Evolutionary conservation across 1,140 invertebrate species (phyloP).

Genomic region (Apis laboriosa): DNA sequence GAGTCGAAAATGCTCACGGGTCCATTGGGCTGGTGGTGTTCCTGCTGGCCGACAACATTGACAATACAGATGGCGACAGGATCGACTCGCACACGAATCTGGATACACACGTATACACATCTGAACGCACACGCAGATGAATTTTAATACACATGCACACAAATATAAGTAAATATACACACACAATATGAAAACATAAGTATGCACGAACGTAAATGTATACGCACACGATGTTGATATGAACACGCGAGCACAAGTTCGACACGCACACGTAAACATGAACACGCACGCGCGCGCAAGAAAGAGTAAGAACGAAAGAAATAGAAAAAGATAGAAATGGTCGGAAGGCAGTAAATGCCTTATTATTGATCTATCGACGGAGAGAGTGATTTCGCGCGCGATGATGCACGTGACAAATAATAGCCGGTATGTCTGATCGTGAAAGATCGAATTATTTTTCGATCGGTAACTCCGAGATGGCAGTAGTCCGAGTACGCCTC

Average conservation of each 20-base stretch:
- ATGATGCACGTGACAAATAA: constrained; percentile 69
- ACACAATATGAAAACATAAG: constrained; percentile 34
- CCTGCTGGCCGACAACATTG: constrained; percentile 84
- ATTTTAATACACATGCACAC: constrained; percentile 42
- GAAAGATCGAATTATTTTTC: constrained; percentile 47
- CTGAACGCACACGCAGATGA: constrained; percentile 20
- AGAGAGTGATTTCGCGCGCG: constrained; percentile 74
- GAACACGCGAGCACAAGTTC: constrained; percentile 61
- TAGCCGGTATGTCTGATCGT: constrained; percentile 46
- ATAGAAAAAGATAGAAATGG: constrained; percentile 43
- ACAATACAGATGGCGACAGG: constrained; percentile 85
- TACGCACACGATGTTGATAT: constrained; percentile 26
- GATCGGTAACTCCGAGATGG: constrained; percentile 49
- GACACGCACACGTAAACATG: constrained; percentile 60
- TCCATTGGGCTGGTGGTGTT: constrained; percentile 78
- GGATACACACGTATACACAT: constrained; percentile 48
- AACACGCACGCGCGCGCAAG: constrained; percentile 57
- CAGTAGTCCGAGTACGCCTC: constrained; percentile 61
- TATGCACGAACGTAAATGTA: constrained; percentile 28
- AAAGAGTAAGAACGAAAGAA: constrained; percentile 36
- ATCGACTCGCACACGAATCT: constrained; percentile 58
- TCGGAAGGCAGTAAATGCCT: constrained; percentile 76
- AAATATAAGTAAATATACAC: constrained; percentile 41
- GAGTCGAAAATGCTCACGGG: constrained; percentile 77
- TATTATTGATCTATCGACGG: constrained; percentile 81